Evolutionary conservation across 2,113 vertebrate genomes (phyloP), one percentile per base, ranked within the genome.

Genomic region (Natator depressus): DNA sequence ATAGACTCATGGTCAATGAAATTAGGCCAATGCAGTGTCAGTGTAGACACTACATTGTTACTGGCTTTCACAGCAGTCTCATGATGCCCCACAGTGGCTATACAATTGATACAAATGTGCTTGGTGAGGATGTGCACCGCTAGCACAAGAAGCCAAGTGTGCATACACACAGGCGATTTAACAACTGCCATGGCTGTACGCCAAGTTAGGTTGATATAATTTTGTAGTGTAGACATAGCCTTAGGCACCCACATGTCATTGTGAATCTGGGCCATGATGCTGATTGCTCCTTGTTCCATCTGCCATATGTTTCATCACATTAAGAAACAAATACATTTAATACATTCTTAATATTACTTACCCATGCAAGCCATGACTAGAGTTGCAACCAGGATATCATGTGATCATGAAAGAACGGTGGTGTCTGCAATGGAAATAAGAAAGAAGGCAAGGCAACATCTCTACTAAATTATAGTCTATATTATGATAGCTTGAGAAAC

Each of bases 391-490:
- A 53, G 57, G 79, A 72, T 72, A 62, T 42, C 79, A 16, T 42
- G n/a, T n/a, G 20, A n/a, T 42, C 16, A 82, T 72, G 57, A 84
- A 81, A 1, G 10, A 11, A 42, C 59, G 31, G 4, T 82, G 11
- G 2, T 75, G 54, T 11, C 9, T 82, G 13, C 2, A 82, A 95
- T 42, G 35, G 88, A 84, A 94, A 94, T 50, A 85, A 42, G 16
- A 90, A 8, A 89, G 95, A 85, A 79, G 0, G 85, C 85, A 93
- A 89, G 24, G 62, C n/a, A 12, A 65, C 6, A 2, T 79, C 20
- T 55, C 87, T 84, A 93, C 87, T 93, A 92, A 90, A 93, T 82
- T 93, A 51, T 82, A 91, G 59, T 49, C 11, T 83, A 86, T 49
- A 9, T 29, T 86, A 53, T 92, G 49, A 91, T 91, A 94, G 42